These are phyloP conservation scores for Pteruthius melanotis DNA, from an alignment of 2,113 vertebrate species.

Conservation along the genomic window DNA sequence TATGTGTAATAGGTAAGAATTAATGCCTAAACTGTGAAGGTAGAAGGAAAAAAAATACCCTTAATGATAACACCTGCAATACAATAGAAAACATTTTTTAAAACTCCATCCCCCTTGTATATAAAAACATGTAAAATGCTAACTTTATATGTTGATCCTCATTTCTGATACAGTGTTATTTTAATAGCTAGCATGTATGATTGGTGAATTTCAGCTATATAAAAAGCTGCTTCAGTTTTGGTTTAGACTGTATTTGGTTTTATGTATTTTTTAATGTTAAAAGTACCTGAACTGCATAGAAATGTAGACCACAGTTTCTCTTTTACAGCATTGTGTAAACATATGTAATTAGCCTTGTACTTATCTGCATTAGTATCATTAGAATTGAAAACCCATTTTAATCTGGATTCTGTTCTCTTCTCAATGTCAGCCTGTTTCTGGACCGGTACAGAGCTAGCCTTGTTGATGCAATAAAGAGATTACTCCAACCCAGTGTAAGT, in stretches of 20 bases:
- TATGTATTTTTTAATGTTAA: background rate
- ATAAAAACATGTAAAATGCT: background rate
- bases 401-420: conserved; percentile 78
- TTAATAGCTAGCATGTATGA: background rate
- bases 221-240: background rate
- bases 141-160: background rate
- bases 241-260: background rate
- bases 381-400: conserved; percentile 76
- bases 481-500: conserved; percentile 95
- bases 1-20: background rate
- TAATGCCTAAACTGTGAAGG: background rate
- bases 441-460: conserved; percentile 97
- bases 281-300: conserved; percentile 17
- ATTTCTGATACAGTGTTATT: background rate
- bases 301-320: conserved; percentile 44
- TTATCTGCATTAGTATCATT: conserved; percentile 76
- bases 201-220: background rate
- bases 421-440: conserved; percentile 93
- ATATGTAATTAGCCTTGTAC: conserved; percentile 68
- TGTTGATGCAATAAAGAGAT: conserved; percentile 98
- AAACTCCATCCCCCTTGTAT: background rate
- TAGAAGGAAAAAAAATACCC: background rate
- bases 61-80: background rate
- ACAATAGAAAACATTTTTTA: background rate
- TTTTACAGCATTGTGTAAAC: conserved; percentile 65